phyloP scores from a whole-genome alignment of 2,113 vertebrate species.

The Regulus satrapa region DNA sequence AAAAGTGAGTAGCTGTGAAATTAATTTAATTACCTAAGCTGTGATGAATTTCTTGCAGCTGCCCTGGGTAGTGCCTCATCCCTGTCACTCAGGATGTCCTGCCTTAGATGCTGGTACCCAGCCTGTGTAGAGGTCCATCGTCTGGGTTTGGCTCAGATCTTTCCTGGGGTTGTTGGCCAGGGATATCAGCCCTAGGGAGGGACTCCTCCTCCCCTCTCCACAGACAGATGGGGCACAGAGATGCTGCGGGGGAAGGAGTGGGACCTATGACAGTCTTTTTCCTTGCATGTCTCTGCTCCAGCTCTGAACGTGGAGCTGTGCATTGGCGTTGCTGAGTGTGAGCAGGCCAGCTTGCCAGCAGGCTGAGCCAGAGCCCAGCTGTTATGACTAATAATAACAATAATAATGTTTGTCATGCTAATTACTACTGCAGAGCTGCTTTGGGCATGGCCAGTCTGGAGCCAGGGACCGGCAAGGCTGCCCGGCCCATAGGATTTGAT shows the following conservation, averaged over 20 bases:
- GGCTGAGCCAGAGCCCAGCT: background rate
- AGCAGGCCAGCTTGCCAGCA: background rate
- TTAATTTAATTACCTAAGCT: slow-evolving; percentile 59
- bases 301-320: background rate
- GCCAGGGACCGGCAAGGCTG: background rate
- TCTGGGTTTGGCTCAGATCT: background rate
- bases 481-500: rapidly evolving
- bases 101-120: background rate
- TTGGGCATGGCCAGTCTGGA: background rate
- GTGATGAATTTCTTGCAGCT: slow-evolving; percentile 3
- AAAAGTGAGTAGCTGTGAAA: slow-evolving; percentile 50
- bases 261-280: background rate
- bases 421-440: background rate
- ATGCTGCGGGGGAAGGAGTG: background rate
- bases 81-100: background rate
- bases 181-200: background rate
- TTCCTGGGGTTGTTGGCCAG: background rate
- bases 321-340: background rate
- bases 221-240: background rate
- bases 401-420: slow-evolving; percentile 32
- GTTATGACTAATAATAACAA: slow-evolving; percentile 1
- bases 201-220: background rate
- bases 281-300: background rate
- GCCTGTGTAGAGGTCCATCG: background rate
- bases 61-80: background rate